Base-by-base conservation (phyloP, 2,888 invertebrate genomes). In the Drosophila affinis region DNA sequence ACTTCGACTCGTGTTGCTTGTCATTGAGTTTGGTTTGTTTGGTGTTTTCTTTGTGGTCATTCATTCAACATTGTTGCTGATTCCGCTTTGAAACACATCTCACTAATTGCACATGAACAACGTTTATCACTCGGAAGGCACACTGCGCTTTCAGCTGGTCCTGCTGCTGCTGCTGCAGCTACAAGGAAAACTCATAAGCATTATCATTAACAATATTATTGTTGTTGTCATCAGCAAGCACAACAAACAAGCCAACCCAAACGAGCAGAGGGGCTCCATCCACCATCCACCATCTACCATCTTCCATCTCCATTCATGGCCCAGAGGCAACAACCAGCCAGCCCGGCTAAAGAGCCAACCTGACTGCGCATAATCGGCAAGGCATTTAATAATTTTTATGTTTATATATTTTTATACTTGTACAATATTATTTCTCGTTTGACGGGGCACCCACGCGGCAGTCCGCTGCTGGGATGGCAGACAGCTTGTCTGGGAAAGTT, bases 191-290 rank as follows among this genome's bases (percentile, higher is more conserved):
- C 78, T 88, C 88, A 87, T 85, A 87, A 87, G 89, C 83, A 87
- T 87, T 83, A 89, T 87, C 87, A 89, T 89, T 89, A 89, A 87
- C 83, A 90, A 87, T 86, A 89, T 85, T 89, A 89, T 89, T 89
- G 89, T 89, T 88, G 89, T 89, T 89, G 87, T 78, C 78, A 76
- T 70, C 81, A 87, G 57, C 83, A 87, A 78, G 52, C 75, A 85
- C 86, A 87, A 85, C 84, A 88, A 75, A 62, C 47, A 44, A 65
- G 57, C 45, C 27, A 64, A 54, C 60, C 56, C 17, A 12, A 47
- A 29, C 60, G 57, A 64, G 65, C 24, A 12, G 57, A 64, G 65
- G 65, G n/a, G n/a, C 24, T 14, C 14, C 72, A 62, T 67, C 53
- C 39, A 52, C 60, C 54, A 62, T 14, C 34, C 24, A 12, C 14